Conservation (phyloP, 2,888 invertebrate species). For the Chrysolina haemoptera region DNA sequence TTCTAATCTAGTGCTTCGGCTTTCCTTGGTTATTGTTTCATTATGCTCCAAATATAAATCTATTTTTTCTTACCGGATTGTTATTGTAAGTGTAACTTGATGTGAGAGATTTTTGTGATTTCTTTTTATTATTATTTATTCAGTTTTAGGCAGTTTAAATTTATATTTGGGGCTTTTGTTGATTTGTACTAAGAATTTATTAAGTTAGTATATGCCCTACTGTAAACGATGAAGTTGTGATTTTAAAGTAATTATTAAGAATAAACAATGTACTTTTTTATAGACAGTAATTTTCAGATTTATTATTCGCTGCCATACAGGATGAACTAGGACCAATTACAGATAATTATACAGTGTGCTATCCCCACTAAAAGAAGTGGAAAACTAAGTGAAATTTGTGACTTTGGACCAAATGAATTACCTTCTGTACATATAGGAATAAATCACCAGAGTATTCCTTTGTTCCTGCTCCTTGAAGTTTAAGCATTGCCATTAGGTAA, state of each 20-base stretch:
- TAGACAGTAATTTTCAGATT: background rate
- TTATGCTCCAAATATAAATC: slow-evolving; percentile 25
- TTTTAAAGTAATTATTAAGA: background rate
- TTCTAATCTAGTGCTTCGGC: background rate
- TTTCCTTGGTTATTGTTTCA: slow-evolving; percentile 4
- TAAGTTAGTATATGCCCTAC: background rate
- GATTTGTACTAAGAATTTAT: background rate
- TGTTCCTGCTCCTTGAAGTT: too few relatives aligned
- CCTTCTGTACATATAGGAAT: too few relatives aligned
- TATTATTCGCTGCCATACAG: background rate
- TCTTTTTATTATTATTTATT: slow-evolving; percentile 22
- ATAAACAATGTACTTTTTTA: background rate
- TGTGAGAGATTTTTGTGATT: slow-evolving; percentile 19
- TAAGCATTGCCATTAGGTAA: too few relatives aligned
- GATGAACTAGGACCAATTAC: too few relatives aligned
- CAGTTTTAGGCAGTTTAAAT: slow-evolving; percentile 13
- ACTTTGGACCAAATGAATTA: too few relatives aligned
- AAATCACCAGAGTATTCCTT: too few relatives aligned
- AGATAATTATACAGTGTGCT: too few relatives aligned
- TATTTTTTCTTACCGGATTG: slow-evolving; percentile 1
- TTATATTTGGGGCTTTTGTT: slow-evolving; percentile 29
- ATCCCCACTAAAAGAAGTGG: too few relatives aligned
- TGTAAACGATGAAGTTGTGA: background rate
- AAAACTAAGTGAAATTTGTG: too few relatives aligned
- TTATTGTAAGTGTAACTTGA: background rate